phyloP scores from a whole-genome alignment of 2,113 vertebrate species.

The Piaya cayana region DNA sequence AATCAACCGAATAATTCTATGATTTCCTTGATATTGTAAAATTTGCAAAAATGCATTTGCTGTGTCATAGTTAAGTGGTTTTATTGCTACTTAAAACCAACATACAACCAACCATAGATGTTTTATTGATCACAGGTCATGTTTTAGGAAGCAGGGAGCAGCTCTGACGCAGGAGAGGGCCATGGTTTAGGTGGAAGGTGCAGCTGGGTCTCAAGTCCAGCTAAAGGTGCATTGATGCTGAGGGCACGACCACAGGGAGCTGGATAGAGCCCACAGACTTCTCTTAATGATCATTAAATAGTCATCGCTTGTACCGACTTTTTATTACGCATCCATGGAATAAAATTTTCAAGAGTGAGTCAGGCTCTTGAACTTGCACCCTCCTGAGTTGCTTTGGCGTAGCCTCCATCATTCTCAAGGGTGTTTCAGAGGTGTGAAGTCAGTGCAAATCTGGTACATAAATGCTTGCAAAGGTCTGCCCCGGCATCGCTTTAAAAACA shows the following conservation, averaged over 20 bases:
- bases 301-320: neutral
- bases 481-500: fast-evolving
- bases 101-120: too few species aligned
- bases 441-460: neutral
- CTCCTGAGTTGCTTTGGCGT: neutral
- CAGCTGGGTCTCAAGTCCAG: neutral
- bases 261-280: neutral
- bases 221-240: neutral
- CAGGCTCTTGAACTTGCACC: neutral
- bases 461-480: neutral
- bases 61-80: neutral
- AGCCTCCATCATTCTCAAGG: neutral
- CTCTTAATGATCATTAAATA: neutral
- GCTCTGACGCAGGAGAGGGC: neutral
- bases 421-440: neutral
- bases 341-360: neutral
- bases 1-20: too few species aligned
- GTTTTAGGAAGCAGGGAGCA: neutral
- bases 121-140: neutral
- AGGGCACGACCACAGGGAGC: neutral
- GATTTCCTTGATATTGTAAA: neutral
- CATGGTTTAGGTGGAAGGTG: neutral
- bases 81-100: neutral
- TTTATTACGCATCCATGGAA: neutral
- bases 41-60: neutral